A percentile compares a stretch with the other conserved stretches of the same genome.
These are phyloP conservation scores for Rhinoraja longicauda DNA, from an alignment of 2,797 vertebrate genomes.

Conservation along the genomic window DNA sequence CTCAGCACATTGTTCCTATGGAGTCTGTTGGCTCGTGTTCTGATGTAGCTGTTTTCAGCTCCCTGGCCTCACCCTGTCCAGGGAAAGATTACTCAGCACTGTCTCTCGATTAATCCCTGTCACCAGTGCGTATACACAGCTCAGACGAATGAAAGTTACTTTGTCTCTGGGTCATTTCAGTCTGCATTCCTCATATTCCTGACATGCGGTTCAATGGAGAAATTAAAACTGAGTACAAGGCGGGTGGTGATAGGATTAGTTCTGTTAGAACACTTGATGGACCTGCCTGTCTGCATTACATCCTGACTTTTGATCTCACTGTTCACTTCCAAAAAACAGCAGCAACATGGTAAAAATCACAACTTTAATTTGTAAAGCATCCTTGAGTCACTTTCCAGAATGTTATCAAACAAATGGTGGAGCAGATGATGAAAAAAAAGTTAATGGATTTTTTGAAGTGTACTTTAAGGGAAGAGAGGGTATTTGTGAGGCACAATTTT, in stretches of 20 bases:
- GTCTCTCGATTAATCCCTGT: constrained; percentile 25
- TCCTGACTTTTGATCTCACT: not conserved
- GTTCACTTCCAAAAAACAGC: not conserved
- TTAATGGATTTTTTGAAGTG: too few species aligned
- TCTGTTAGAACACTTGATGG: not conserved
- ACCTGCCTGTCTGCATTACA: not conserved
- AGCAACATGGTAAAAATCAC: not conserved
- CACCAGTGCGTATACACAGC: not conserved
- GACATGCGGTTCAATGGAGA: not conserved
- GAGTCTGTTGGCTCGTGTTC: not conserved
- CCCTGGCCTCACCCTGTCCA: not conserved
- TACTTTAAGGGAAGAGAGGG: too few species aligned
- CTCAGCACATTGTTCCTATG: not conserved
- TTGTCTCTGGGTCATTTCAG: not conserved
- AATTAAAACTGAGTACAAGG: constrained; percentile 32
- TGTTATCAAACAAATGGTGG: too few species aligned
- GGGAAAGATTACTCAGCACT: constrained; percentile 10
- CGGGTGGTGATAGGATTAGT: not conserved
- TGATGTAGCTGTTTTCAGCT: constrained; percentile 7
- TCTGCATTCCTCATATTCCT: not conserved
- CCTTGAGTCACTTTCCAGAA: too few species aligned
- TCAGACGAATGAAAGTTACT: not conserved
- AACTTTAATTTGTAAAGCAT: too few species aligned
- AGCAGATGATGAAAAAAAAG: too few species aligned
- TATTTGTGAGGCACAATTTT: too few species aligned